Percentiles rank a stretch among this genome's conserved stretches.
Evolutionary conservation across 2,888 invertebrate genomes (phyloP).

Genomic region (Malachius bipustulatus): DNA sequence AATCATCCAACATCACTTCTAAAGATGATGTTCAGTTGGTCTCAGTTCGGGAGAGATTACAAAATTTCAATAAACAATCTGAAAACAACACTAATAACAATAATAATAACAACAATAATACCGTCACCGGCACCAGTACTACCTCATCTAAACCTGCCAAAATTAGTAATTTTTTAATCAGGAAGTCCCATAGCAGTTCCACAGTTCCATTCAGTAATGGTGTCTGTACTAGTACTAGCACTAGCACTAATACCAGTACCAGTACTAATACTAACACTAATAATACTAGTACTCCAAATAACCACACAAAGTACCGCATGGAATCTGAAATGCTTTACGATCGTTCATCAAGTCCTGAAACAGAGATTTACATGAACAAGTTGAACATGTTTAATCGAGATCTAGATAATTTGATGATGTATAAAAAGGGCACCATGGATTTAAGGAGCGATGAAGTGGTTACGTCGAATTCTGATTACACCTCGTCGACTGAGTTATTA

Average conservation of each 20-base stretch:
- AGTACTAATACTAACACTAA: conserved; percentile 19
- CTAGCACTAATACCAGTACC: too few relatives aligned
- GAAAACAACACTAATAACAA: conserved; percentile 16
- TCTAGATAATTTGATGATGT: conserved; percentile 31
- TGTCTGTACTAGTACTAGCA: too few relatives aligned
- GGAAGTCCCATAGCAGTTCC: conserved; percentile 2
- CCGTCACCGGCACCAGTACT: too few relatives aligned
- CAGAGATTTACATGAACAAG: conserved; percentile 38
- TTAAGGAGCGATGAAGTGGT: conserved; percentile 46
- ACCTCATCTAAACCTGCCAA: conserved; percentile 22
- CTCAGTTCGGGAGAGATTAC: conserved; percentile 22
- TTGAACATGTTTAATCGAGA: conserved; percentile 35
- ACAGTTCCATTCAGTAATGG: too few relatives aligned
- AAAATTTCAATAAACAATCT: conserved; percentile 23
- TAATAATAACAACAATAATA: conserved; percentile 19
- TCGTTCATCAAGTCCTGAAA: conserved; percentile 44
- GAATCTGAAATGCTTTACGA: conserved; percentile 23
- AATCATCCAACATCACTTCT: conserved; percentile 30
- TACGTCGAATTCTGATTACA: conserved; percentile 37
- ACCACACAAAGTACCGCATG: conserved; percentile 14
- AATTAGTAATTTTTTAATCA: conserved; percentile 24
- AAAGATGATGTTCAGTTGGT: conserved; percentile 23
- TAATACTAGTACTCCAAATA: conserved; percentile 18
- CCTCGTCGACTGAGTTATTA: conserved; percentile 47
- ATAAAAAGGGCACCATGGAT: conserved; percentile 27